Evolutionary conservation across 2,797 vertebrate species (phyloP).

Genomic region (Trachurus trachurus): DNA sequence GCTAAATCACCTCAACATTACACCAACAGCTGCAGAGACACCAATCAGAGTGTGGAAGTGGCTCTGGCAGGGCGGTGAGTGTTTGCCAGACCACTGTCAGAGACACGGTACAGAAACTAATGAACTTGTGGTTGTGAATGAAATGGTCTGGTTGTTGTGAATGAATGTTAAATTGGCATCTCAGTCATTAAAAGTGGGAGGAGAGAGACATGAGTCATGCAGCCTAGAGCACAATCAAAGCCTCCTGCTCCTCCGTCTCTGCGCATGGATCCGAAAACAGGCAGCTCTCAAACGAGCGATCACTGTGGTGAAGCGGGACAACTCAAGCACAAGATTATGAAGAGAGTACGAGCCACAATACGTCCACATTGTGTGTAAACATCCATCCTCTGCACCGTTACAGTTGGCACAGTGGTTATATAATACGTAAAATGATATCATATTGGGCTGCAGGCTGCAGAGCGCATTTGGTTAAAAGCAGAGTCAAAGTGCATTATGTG

Average conservation of each 20-base stretch:
- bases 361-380: constrained; percentile 11
- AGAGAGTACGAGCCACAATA: constrained; percentile 1
- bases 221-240: constrained; percentile 70
- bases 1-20: constrained; percentile 1
- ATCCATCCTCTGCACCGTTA: constrained; percentile 9
- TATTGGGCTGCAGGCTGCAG: background rate
- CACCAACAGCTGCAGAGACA: background rate
- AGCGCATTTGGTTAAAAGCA: background rate
- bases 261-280: constrained; percentile 40
- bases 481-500: background rate
- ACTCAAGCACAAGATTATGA: constrained; percentile 25
- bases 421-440: constrained; percentile 21
- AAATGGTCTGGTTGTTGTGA: constrained; percentile 54
- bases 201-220: constrained; percentile 75
- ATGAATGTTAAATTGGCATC: constrained; percentile 61
- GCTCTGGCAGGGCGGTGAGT: constrained; percentile 8
- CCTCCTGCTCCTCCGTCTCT: constrained; percentile 59
- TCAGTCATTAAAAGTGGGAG: constrained; percentile 62
- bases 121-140: constrained; percentile 53
- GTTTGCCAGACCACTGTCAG: constrained; percentile 12
- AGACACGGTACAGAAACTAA: constrained; percentile 15
- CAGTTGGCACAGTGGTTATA: constrained; percentile 2
- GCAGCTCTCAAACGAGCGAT: constrained; percentile 37
- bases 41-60: background rate
- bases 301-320: constrained; percentile 36